Evolutionary conservation across 2,888 invertebrate genomes (phyloP).

Genomic region (Aphrophora alni): DNA sequence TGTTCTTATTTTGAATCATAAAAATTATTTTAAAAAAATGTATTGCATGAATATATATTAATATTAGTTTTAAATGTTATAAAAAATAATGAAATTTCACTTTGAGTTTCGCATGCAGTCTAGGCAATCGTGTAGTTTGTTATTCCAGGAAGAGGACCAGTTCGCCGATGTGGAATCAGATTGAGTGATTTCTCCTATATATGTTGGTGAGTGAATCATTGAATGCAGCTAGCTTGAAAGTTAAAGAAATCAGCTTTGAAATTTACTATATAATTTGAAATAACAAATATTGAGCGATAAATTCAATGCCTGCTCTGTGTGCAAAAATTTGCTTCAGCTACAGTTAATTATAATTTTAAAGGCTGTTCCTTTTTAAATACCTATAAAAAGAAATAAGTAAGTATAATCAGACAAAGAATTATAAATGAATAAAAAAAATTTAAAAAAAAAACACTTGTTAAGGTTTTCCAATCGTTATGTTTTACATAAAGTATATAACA

Average conservation of each 20-base stretch:
- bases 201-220: not conserved
- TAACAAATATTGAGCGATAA: not conserved
- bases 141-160: constrained; percentile 42
- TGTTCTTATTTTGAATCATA: not conserved
- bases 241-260: not conserved
- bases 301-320: not conserved
- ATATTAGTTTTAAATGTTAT: not conserved
- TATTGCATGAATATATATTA: not conserved
- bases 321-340: not conserved
- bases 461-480: too few species aligned
- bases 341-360: not conserved
- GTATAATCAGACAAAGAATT: not conserved
- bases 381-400: not conserved
- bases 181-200: constrained; percentile 16
- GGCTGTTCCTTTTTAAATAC: too few species aligned
- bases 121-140: constrained; percentile 9
- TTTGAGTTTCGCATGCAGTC: not conserved
- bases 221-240: not conserved
- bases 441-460: too few species aligned
- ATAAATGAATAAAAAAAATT: too few species aligned
- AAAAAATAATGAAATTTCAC: not conserved
- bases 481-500: too few species aligned
- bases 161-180: constrained; percentile 41
- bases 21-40: not conserved
- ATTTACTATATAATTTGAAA: not conserved